Conservation (phyloP, 1,140 invertebrate genomes). For the Philopotamus ludificatus region DNA sequence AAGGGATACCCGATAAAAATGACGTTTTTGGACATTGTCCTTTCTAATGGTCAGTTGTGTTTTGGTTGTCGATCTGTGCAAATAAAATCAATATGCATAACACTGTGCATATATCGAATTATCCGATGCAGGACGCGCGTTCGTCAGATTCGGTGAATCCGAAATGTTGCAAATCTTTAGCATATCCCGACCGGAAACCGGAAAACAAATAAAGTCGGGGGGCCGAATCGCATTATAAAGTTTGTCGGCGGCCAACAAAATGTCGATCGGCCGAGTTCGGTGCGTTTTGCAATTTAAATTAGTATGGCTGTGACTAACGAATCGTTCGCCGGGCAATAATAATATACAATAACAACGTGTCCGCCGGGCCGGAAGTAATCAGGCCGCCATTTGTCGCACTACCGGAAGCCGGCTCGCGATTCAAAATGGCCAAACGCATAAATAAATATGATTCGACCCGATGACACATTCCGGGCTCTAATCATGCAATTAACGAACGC, state of each 20-base stretch:
- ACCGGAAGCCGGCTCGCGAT: conserved; percentile 25
- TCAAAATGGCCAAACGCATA: conserved; percentile 16
- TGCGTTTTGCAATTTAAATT: conserved; percentile 20
- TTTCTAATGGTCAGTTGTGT: too few species aligned
- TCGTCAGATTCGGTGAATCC: too few species aligned
- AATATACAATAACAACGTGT: conserved; percentile 31
- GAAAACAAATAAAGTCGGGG: not conserved
- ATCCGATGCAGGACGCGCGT: too few species aligned
- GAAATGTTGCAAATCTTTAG: too few species aligned
- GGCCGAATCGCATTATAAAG: not conserved
- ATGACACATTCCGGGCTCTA: not conserved
- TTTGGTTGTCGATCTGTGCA: too few species aligned
- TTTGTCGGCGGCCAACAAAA: not conserved
- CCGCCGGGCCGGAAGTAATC: conserved; percentile 36
- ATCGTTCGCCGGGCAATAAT: conserved; percentile 16
- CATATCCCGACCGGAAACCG: too few species aligned
- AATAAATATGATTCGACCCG: not conserved
- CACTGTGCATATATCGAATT: too few species aligned
- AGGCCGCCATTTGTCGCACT: conserved; percentile 32
- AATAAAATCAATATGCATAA: too few species aligned
- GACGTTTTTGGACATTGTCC: too few species aligned
- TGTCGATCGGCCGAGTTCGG: not conserved
- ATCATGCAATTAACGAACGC: too few species aligned
- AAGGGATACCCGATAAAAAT: too few species aligned
- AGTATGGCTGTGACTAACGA: conserved; percentile 17